Conservation (phyloP, 2,888 invertebrate genomes). For the Diogma glabrata region DNA sequence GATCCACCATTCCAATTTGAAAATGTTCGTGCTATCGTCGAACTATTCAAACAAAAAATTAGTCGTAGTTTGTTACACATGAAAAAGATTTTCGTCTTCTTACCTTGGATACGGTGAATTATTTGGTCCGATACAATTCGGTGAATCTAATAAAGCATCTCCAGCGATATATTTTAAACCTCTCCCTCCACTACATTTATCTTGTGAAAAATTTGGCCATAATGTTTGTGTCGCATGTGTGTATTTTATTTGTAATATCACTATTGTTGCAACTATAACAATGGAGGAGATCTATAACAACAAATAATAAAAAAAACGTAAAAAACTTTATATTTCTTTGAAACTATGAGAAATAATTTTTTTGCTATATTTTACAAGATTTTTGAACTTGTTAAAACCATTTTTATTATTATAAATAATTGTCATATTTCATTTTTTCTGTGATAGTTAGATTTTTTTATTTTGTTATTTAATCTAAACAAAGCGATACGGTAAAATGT, state of each 20-base stretch:
- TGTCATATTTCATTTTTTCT: too few species aligned
- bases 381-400: too few species aligned
- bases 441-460: too few species aligned
- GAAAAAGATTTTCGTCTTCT: slow-evolving; percentile 25
- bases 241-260: slow-evolving; percentile 1
- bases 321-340: too few species aligned
- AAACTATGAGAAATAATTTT: too few species aligned
- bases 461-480: too few species aligned
- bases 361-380: too few species aligned
- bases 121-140: slow-evolving; percentile 72
- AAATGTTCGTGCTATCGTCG: slow-evolving; percentile 62
- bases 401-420: too few species aligned
- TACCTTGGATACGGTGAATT: slow-evolving; percentile 76
- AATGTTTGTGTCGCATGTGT: slow-evolving; percentile 20
- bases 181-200: slow-evolving; percentile 48
- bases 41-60: slow-evolving; percentile 45
- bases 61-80: background rate
- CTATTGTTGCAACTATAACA: slow-evolving; percentile 4
- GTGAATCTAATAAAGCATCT: slow-evolving; percentile 66
- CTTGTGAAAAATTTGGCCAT: slow-evolving; percentile 28
- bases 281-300: too few species aligned
- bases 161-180: slow-evolving; percentile 79
- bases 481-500: too few species aligned
- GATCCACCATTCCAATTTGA: slow-evolving; percentile 55
- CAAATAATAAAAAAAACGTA: too few species aligned